Evolutionary conservation across 1,140 invertebrate species (phyloP).

Genomic region (Carcinoscorpius rotundicauda): DNA sequence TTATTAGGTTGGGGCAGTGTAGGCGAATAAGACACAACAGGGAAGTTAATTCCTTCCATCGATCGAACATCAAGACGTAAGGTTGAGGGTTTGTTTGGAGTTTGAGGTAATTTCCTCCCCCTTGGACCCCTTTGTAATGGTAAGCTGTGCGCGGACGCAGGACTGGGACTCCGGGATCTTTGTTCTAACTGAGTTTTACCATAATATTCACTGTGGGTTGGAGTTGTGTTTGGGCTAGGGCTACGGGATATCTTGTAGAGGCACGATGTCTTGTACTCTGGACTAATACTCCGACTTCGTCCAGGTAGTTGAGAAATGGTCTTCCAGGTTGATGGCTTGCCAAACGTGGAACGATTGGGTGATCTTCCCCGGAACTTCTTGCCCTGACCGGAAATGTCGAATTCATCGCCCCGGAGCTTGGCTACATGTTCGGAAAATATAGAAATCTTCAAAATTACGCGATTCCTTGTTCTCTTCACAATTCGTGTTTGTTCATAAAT

Average conservation of each 20-base stretch:
- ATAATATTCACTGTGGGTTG: slow-evolving; percentile 31
- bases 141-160: slow-evolving; percentile 21
- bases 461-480: no score
- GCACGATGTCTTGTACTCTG: slow-evolving; percentile 28
- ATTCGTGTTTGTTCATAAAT: no score
- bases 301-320: no score
- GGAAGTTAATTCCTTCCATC: slow-evolving; percentile 25
- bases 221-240: slow-evolving; percentile 33
- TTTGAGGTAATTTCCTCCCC: slow-evolving; percentile 65
- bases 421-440: no score
- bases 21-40: slow-evolving; percentile 32
- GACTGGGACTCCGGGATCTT: slow-evolving; percentile 37
- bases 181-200: slow-evolving; percentile 39
- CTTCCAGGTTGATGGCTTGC: no score
- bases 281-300: slow-evolving; percentile 19
- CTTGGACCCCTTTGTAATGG: slow-evolving; percentile 46
- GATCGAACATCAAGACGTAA: slow-evolving; percentile 44
- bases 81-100: slow-evolving; percentile 73
- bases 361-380: no score
- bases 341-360: no score
- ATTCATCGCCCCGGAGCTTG: no score
- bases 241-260: slow-evolving; percentile 51
- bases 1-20: slow-evolving; percentile 27
- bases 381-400: no score
- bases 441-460: no score